Base-by-base conservation (phyloP, 1,140 invertebrate genomes). In the Akabosia matsudoensis region DNA sequence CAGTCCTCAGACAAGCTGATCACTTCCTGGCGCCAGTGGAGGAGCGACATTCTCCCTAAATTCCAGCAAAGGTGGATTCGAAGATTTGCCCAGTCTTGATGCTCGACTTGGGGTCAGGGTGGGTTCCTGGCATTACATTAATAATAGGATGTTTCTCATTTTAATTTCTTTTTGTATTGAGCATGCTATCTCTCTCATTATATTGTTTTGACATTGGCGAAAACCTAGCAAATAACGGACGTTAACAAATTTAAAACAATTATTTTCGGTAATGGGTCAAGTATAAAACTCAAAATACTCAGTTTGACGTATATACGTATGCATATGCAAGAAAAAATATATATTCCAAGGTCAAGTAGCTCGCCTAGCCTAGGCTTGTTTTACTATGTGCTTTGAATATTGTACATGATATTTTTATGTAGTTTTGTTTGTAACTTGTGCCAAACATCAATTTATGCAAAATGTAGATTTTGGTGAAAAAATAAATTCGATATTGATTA, bases 71-170 rank as follows among this genome's bases (percentile, higher is more conserved):
- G 28, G 30, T 67, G 30, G 26, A 67, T 67, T n/a, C 61, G 61
- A 7, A 67, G 22, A 30, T 67, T 30, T 31, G 7, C 61, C 14
- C 13, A 4, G 14, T 67, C 61, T 67, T 67, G 61, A 13, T 30
- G 2, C n/a, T 28, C 28, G 61, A 67, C 30, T 67, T 13, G 3
- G 10, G 14, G 31, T 67, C n/a, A 7, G 61, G 10, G 61, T 67
- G 13, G 61, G 61, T 7, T 67, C 61, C 10, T 67, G 61, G 61
- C 61, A 67, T 31, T 67, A 67, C 61, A 67, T 67, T 31, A 67
- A 31, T 67, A 67, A 67, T n/a, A 24, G 61, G 1, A 31, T 67
- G 61, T 10, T 67, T 67, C 22, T 67, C 4, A 31, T 67, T 7
- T 31, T 67, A 30, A 14, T 67, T 10, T 67, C 61, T 10, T 67